Evolutionary conservation across 1,140 invertebrate genomes (phyloP).

Genomic region (Drosophila nikananu): DNA sequence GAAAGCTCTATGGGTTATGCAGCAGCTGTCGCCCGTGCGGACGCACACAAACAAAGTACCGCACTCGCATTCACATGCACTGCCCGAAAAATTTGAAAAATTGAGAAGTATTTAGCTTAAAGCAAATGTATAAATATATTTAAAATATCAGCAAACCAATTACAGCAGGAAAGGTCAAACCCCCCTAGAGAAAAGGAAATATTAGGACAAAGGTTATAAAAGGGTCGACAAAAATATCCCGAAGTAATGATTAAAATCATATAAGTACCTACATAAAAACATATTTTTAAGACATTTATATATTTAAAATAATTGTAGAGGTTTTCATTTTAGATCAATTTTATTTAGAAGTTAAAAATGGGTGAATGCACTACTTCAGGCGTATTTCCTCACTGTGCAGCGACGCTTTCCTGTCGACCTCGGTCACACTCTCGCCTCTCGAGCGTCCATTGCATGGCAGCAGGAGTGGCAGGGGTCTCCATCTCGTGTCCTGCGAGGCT

Average conservation of each 20-base stretch:
- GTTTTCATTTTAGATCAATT: not conserved
- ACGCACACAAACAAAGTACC: slow-evolving; percentile 35
- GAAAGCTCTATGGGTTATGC: slow-evolving; percentile 65
- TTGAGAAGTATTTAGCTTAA: not conserved
- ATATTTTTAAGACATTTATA: not conserved
- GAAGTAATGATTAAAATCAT: not conserved
- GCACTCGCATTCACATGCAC: slow-evolving; percentile 39
- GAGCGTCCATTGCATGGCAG: slow-evolving; percentile 67
- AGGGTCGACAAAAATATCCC: not conserved
- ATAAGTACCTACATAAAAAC: no score
- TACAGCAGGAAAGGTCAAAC: not conserved
- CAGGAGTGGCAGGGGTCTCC: slow-evolving; percentile 26
- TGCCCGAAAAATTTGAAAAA: slow-evolving; percentile 10
- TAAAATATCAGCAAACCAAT: not conserved
- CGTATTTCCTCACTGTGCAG: slow-evolving; percentile 1
- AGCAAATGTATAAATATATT: no score
- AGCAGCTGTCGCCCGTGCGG: slow-evolving; percentile 67
- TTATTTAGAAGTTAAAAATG: not conserved
- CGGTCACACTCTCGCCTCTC: slow-evolving; percentile 66
- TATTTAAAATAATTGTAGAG: not conserved
- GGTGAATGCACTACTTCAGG: not conserved
- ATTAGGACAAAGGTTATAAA: no score
- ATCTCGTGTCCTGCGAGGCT: slow-evolving; percentile 33
- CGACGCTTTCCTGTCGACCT: slow-evolving; percentile 33
- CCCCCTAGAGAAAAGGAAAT: no score